These are phyloP conservation scores for Athripsodes cinereus DNA, from an alignment of 2,888 invertebrate species.

Conservation along the genomic window DNA sequence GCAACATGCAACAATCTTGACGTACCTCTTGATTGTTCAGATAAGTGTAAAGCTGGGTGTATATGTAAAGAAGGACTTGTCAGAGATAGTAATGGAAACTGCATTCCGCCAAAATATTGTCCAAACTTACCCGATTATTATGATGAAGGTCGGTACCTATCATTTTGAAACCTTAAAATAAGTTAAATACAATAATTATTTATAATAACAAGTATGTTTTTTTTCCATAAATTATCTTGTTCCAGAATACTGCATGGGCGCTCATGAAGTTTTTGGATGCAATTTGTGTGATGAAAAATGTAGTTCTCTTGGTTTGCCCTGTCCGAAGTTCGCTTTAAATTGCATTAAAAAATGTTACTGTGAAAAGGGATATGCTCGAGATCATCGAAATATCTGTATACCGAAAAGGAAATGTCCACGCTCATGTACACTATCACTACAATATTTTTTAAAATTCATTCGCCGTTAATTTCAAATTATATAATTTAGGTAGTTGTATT, in stretches of 20 bases:
- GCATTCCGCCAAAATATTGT: slow-evolving; percentile 18
- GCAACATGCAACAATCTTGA: slow-evolving; percentile 18
- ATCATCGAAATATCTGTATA: slow-evolving; percentile 22
- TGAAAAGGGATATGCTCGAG: slow-evolving; percentile 22
- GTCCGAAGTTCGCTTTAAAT: slow-evolving; percentile 12
- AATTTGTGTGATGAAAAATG: slow-evolving; percentile 23
- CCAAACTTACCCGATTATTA: not conserved
- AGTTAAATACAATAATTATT: too few relatives aligned
- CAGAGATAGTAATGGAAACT: slow-evolving; percentile 19
- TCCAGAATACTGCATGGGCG: slow-evolving; percentile 20
- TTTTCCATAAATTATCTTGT: too few relatives aligned
- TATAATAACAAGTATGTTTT: too few relatives aligned
- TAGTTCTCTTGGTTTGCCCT: slow-evolving; percentile 17
- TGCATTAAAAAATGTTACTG: slow-evolving; percentile 25
- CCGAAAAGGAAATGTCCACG: slow-evolving; percentile 19
- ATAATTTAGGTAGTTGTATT: too few relatives aligned
- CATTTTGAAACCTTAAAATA: not conserved
- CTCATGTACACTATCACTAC: not conserved
- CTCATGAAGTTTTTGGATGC: slow-evolving; percentile 21
- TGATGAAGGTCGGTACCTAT: not conserved
- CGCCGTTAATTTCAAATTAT: not conserved
- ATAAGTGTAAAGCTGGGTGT: slow-evolving; percentile 21
- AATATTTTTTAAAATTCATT: slow-evolving; percentile 4
- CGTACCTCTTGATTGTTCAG: slow-evolving; percentile 5
- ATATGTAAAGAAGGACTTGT: slow-evolving; percentile 23